These are phyloP conservation scores for Drosophila mauritiana DNA, from an alignment of 1,140 invertebrate species.

Conservation along the genomic window DNA sequence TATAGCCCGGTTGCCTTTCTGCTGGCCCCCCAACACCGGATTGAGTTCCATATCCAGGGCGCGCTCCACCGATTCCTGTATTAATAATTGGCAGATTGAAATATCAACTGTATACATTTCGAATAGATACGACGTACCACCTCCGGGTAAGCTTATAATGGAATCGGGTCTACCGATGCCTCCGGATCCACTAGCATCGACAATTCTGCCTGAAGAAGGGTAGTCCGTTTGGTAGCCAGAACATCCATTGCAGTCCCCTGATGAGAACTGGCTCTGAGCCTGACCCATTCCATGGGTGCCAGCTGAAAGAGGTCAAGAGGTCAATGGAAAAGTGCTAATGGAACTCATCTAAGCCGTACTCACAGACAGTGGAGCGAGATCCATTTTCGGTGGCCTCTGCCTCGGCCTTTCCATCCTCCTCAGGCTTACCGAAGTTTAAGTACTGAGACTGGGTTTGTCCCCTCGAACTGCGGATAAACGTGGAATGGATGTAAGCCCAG, in stretches of 20 bases:
- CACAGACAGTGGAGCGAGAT: conserved; percentile 91
- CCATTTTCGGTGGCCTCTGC: conserved; percentile 90
- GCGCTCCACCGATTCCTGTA: conserved; percentile 16
- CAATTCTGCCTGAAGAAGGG: conserved; percentile 26
- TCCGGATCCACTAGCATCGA: conserved; percentile 19
- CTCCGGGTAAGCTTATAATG: conserved; percentile 59
- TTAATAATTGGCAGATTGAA: not conserved
- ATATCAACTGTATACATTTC: not conserved
- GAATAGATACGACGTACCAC: conserved; percentile 17
- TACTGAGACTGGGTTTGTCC: conserved; percentile 94
- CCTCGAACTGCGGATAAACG: conserved; percentile 71
- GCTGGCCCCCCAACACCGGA: conserved; percentile 10
- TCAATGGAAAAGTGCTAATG: not conserved
- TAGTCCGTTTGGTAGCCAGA: conserved; percentile 43
- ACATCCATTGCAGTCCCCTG: conserved; percentile 85
- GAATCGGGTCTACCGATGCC: conserved; percentile 51
- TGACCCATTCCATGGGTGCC: conserved; percentile 91
- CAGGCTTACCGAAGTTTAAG: conserved; percentile 87
- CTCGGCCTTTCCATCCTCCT: conserved; percentile 90
- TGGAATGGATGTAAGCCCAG: no score
- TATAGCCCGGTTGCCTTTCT: no score
- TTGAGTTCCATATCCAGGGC: conserved; percentile 15
- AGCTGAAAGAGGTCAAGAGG: conserved; percentile 83
- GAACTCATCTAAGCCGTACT: conserved; percentile 73
- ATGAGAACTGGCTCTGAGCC: conserved; percentile 90